Percentiles rank a stretch among this genome's conserved stretches.
Evolutionary conservation across 2,888 invertebrate species (phyloP).

Genomic region (Chalcosyrphus nemorum): DNA sequence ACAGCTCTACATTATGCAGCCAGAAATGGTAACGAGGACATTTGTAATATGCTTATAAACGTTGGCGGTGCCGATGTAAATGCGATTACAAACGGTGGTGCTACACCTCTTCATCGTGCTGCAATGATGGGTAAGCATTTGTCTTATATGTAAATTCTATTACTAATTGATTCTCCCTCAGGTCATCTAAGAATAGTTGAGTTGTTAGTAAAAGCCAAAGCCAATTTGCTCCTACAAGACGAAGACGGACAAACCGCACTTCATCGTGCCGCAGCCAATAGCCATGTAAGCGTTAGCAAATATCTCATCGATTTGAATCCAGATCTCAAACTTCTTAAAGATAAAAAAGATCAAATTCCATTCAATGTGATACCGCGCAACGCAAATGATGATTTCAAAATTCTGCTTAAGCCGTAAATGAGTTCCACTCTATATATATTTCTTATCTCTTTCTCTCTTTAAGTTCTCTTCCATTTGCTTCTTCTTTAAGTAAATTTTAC

Average conservation of each 20-base stretch:
- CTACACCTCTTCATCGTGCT: constrained; percentile 92
- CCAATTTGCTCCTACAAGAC: constrained; percentile 86
- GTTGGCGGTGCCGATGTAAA: constrained; percentile 88
- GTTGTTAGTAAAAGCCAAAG: constrained; percentile 86
- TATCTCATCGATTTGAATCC: constrained; percentile 77
- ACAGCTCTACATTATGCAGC: constrained; percentile 95
- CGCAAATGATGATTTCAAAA: constrained; percentile 81
- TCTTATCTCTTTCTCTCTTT: background rate
- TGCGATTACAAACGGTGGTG: constrained; percentile 89
- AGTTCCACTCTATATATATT: background rate
- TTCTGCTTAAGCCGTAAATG: constrained; percentile 78
- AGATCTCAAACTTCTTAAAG: constrained; percentile 80
- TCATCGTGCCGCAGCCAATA: constrained; percentile 88
- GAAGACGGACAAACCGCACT: constrained; percentile 91
- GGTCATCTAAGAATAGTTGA: constrained; percentile 87
- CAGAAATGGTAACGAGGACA: constrained; percentile 88
- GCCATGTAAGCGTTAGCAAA: constrained; percentile 81
- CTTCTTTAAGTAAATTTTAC: too few relatives aligned
- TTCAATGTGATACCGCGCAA: constrained; percentile 80
- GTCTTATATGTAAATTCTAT: background rate
- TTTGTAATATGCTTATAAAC: constrained; percentile 87
- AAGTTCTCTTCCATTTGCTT: constrained; percentile 38
- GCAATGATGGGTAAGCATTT: constrained; percentile 86
- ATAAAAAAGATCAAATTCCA: constrained; percentile 82
- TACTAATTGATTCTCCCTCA: constrained; percentile 74